Evolutionary conservation across 2,888 invertebrate genomes (phyloP).

Genomic region (Cryptus viduatorius): DNA sequence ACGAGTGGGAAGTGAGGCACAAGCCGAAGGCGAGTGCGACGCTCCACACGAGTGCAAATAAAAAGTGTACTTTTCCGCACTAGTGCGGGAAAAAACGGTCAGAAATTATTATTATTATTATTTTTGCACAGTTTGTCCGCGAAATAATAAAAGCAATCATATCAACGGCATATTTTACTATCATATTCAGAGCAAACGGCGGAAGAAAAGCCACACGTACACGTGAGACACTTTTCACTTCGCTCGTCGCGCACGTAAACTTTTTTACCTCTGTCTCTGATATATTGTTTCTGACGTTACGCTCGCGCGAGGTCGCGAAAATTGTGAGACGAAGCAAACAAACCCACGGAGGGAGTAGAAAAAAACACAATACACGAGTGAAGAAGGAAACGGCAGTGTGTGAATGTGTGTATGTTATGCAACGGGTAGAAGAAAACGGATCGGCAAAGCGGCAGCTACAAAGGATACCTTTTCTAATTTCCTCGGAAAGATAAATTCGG

Average conservation of each 20-base stretch:
- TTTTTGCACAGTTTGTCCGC: neutral
- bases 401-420: neutral
- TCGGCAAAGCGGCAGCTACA: slow-evolving; percentile 60
- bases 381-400: neutral
- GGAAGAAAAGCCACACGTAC: neutral
- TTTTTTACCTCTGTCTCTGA: slow-evolving; percentile 57
- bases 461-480: slow-evolving; percentile 81
- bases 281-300: slow-evolving; percentile 69
- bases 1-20: too few relatives aligned
- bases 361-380: slow-evolving; percentile 9
- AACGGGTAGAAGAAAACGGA: slow-evolving; percentile 32
- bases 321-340: slow-evolving; percentile 48
- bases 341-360: slow-evolving; percentile 8
- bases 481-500: slow-evolving; percentile 82
- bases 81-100: too few relatives aligned
- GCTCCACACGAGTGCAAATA: too few relatives aligned
- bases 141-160: neutral
- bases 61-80: too few relatives aligned
- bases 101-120: too few relatives aligned
- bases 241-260: neutral
- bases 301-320: slow-evolving; percentile 47
- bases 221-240: slow-evolving; percentile 3
- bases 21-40: too few relatives aligned
- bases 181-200: neutral
- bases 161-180: neutral